Percentiles rank a stretch among this genome's conserved stretches.
Evolutionary conservation across 2,797 vertebrate species (phyloP).

Genomic region (Micromesistius poutassou): DNA sequence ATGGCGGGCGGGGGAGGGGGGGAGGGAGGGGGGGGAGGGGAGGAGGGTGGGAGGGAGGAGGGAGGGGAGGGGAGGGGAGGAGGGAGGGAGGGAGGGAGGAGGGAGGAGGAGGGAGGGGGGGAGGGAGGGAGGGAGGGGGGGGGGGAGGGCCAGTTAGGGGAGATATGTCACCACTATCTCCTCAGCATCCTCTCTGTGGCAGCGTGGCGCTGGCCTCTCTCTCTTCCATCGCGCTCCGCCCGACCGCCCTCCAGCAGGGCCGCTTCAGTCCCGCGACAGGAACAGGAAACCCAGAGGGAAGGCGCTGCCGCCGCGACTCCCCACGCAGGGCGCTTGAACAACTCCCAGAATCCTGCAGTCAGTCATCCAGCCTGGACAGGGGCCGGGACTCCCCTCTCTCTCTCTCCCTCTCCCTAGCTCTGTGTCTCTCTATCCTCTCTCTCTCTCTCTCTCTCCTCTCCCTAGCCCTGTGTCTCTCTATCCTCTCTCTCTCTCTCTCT

Average conservation of each 20-base stretch:
- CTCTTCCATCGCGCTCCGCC: background rate
- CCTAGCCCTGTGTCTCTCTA: background rate
- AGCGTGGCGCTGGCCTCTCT: background rate
- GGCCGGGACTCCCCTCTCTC: background rate
- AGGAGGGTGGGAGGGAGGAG: constrained; percentile 36
- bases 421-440: background rate
- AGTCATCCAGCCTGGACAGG: background rate
- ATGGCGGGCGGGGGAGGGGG: constrained; percentile 27
- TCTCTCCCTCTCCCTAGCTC: background rate
- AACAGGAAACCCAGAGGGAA: background rate
- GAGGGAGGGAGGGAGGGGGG: background rate
- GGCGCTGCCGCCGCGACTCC: background rate
- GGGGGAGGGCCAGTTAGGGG: background rate
- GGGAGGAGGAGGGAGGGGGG: constrained; percentile 51
- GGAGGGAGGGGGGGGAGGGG: constrained; percentile 35
- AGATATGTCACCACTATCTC: too few species aligned
- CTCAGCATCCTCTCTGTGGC: background rate
- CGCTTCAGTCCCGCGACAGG: constrained; percentile 7
- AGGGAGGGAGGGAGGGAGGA: constrained; percentile 28
- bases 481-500: background rate
- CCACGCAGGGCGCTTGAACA: constrained; percentile 28
- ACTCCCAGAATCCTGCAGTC: background rate
- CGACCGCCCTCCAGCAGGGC: background rate
- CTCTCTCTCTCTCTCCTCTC: background rate
- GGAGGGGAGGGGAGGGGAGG: constrained; percentile 41